Percentiles rank a stretch among this genome's conserved stretches.
These are phyloP conservation scores for Prionailurus bengalensis DNA, from an alignment of 2,113 vertebrate species.

Conservation along the genomic window DNA sequence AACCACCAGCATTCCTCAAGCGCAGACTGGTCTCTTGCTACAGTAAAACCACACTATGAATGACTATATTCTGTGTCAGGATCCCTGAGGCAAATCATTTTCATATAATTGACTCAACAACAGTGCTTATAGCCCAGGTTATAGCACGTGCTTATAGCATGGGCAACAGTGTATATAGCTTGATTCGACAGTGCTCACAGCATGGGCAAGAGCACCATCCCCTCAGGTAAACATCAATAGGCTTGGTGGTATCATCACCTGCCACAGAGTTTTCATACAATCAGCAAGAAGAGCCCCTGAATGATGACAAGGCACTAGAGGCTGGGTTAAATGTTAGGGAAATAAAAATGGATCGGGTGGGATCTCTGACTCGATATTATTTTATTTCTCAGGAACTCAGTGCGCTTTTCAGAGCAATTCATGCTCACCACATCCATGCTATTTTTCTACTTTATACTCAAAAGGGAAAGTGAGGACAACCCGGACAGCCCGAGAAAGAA, in stretches of 20 bases:
- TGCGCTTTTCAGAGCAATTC: neutral
- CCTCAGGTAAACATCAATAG: neutral
- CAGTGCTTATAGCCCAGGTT: neutral
- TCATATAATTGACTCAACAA: neutral
- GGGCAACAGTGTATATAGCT: neutral
- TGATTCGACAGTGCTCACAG: neutral
- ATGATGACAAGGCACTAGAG: neutral
- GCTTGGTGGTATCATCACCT: neutral
- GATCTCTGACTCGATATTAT: neutral
- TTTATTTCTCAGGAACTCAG: neutral
- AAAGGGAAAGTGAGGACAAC: neutral
- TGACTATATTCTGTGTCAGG: fast-evolving
- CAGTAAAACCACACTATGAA: neutral
- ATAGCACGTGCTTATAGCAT: neutral
- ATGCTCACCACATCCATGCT: neutral
- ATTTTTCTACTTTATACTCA: neutral
- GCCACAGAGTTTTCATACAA: neutral
- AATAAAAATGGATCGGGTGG: neutral
- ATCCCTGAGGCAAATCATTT: neutral
- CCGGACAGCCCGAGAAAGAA: neutral
- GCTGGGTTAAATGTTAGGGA: neutral
- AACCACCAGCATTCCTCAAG: neutral
- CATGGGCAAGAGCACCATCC: neutral
- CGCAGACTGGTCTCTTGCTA: neutral
- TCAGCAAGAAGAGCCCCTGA: neutral